Evolutionary conservation across 2,113 vertebrate species (phyloP), one percentile per base, ranked within the genome.

Genomic region (Scartelaos histophorus): DNA sequence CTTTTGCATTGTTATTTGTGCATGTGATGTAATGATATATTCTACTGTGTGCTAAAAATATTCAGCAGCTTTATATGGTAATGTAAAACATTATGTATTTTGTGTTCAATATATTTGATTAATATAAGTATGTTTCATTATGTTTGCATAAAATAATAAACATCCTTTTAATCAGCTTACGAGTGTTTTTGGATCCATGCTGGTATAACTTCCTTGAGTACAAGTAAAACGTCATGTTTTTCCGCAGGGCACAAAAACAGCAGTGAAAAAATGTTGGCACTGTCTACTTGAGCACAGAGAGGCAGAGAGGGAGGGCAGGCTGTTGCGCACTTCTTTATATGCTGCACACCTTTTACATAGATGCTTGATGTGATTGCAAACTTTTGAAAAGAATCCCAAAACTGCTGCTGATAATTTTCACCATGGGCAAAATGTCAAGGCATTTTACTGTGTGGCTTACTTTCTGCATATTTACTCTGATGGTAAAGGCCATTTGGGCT

Each of bases 191-290:
- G 12, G 10, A 60, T 5, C 24, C 22, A 19, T 62, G 53, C 73
- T 25, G 1, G 69, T 34, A 51, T 54, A 67, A 45, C 16, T 2
- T 1, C 58, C 47, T 2, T 29, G 51, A 25, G 19, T 67, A 46
- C 38, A 46, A 57, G 22, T 9, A 34, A 51, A 54, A 38, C 65
- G 56, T 11, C 60, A 70, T 68, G 67, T 51, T 21, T 62, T 56
- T 62, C 64, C n/a, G 19, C 21, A 77, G 71, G 84, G 83, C 11
- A 82, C 74, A 78, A 80, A 83, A 75, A 79, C 35, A 73, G 22
- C 70, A 79, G 70, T 49, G 73, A 76, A 70, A 85, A 82, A 78
- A 64, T 62, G 16, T 78, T 88, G 90, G 85, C 85, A 78, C 66
- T 22, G 19, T n/a, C 3, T 38, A 69, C 35, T 54, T 69, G 64